Conservation (phyloP, 2,797 vertebrate genomes). For the Alfaro cultratus region DNA sequence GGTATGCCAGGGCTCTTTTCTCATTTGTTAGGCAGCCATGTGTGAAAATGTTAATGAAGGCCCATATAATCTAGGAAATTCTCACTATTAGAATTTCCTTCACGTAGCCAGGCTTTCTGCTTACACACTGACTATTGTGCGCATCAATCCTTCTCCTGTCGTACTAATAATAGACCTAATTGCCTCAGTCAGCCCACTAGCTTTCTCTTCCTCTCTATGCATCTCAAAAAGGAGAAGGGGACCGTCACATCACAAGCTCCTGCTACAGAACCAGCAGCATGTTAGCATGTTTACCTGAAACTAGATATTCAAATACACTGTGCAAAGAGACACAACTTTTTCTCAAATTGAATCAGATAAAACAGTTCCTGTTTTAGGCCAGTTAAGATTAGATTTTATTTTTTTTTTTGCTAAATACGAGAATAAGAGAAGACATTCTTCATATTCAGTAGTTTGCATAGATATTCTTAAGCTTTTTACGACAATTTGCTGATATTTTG, state of each 20-base stretch:
- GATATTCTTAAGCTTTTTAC: background rate
- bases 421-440: background rate
- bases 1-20: slow-evolving; percentile 88
- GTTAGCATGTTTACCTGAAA: slow-evolving; percentile 63
- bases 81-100: slow-evolving; percentile 89
- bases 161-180: slow-evolving; percentile 89
- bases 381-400: background rate
- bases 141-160: slow-evolving; percentile 88
- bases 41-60: slow-evolving; percentile 99
- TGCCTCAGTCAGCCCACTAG: slow-evolving; percentile 86
- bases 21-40: slow-evolving; percentile 95
- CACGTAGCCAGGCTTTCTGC: slow-evolving; percentile 88
- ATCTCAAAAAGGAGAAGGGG: slow-evolving; percentile 71
- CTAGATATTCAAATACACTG: background rate
- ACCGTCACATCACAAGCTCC: slow-evolving; percentile 69
- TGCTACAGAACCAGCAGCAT: slow-evolving; percentile 63
- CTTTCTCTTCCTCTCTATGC: slow-evolving; percentile 78
- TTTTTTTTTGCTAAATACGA: background rate
- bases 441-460: background rate
- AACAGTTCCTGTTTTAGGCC: background rate
- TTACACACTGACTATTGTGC: slow-evolving; percentile 85
- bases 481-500: background rate
- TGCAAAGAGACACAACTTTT: background rate
- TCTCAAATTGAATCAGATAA: background rate
- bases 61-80: slow-evolving; percentile 91